phyloP scores from a whole-genome alignment of 1,140 invertebrate genomes.

The Chelonus insularis region DNA sequence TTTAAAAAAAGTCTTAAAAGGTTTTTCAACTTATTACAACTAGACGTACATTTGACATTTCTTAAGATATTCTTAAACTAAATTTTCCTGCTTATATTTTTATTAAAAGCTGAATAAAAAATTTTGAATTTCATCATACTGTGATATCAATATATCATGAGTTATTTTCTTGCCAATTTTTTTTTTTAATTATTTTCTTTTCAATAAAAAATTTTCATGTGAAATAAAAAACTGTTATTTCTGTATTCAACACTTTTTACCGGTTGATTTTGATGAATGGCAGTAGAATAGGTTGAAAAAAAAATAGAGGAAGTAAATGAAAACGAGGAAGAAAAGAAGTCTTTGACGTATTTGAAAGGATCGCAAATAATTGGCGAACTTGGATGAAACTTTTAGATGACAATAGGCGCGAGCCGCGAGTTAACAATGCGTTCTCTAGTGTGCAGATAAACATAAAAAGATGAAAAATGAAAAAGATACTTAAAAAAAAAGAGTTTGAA shows the following conservation, averaged over 20 bases:
- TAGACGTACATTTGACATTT: no score
- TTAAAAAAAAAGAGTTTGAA: neutral
- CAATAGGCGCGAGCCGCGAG: slow-evolving; percentile 19
- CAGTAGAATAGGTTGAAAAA: neutral
- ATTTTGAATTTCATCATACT: no score
- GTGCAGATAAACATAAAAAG: slow-evolving; percentile 19
- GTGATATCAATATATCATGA: no score
- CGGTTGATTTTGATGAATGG: neutral
- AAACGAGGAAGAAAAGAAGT: slow-evolving; percentile 12
- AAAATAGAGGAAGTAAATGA: slow-evolving; percentile 14
- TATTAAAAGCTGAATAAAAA: no score
- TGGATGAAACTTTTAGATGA: slow-evolving; percentile 21
- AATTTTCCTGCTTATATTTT: no score
- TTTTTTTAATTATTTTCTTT: no score
- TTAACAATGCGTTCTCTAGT: slow-evolving; percentile 23
- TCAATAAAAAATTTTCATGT: no score
- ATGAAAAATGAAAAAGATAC: slow-evolving; percentile 6
- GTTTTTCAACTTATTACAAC: no score
- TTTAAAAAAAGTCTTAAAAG: no score
- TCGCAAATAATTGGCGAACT: slow-evolving; percentile 28
- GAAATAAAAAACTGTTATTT: no score
- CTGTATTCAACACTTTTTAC: neutral
- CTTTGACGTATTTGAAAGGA: slow-evolving; percentile 24
- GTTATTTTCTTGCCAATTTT: no score
- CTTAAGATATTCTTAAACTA: no score